phyloP scores from a whole-genome alignment of 2,113 vertebrate genomes.

The Marcusenius ussheri region DNA sequence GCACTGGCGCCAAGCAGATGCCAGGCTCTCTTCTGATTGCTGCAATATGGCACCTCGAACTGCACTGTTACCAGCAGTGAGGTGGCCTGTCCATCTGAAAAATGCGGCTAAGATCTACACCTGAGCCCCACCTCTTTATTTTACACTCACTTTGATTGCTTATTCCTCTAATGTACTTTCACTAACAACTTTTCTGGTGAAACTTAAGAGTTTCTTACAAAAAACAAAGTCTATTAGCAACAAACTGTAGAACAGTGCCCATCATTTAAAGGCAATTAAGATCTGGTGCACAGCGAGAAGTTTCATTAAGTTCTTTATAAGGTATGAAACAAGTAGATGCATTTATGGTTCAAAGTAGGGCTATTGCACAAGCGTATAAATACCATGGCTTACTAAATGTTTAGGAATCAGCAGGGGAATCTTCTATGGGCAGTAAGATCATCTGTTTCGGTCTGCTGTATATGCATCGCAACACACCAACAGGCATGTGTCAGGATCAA shows the following conservation, averaged over 20 bases:
- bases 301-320: not conserved
- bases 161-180: not conserved
- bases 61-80: conserved; percentile 18
- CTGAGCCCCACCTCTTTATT: not conserved
- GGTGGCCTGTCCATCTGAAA: conserved; percentile 18
- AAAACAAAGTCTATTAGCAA: not conserved
- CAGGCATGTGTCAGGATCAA: not conserved
- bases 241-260: not conserved
- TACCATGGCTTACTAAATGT: not conserved
- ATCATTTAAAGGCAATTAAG: not conserved
- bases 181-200: not conserved
- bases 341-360: not conserved
- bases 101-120: not conserved
- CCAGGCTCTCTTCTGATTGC: conserved; percentile 30
- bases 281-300: not conserved
- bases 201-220: not conserved
- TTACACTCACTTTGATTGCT: not conserved
- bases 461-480: not conserved
- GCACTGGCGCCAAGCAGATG: conserved; percentile 36
- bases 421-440: not conserved
- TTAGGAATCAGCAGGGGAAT: not conserved
- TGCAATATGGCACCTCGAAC: conserved; percentile 39
- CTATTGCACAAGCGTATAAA: not conserved
- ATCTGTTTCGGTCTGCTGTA: not conserved
- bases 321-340: not conserved